Base-by-base conservation (phyloP, 1,140 invertebrate genomes). In the Lycorma delicatula region DNA sequence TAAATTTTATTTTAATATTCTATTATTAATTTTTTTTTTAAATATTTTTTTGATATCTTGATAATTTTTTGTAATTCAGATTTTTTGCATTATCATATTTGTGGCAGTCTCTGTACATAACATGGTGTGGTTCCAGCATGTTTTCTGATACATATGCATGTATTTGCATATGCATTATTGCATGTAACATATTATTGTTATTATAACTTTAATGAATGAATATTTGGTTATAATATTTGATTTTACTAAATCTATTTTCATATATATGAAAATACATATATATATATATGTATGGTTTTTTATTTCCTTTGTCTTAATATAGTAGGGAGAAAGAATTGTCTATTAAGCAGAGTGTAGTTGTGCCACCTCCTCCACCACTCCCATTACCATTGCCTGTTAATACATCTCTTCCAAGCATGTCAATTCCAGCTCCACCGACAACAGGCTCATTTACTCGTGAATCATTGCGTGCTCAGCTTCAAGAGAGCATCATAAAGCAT, bases 251-350 rank as follows among this genome's bases (percentile, higher is more conserved):
- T 16, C 20, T 13, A 20, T 16, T 7, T 9, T 7, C 5, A 9
- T 9, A 46, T 9, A 46, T 16, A 9, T 16, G 5, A 6, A 46
- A 46, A 46, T 46, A 16, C 13, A 9, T 46, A 6, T 16, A 9
- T 16, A 7, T 46, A 46, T 9, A 49, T 11, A n/a, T n/a, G n/a
- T n/a, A n/a, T n/a, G n/a, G n/a, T n/a, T n/a, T 11, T 23, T 26
- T 18, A 23, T 22, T 49, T 9, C 3, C 11, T 38, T n/a, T n/a
- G n/a, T n/a, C n/a, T n/a, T n/a, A n/a, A n/a, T 55, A 6, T 16
- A 55, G 22, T 9, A 18, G 55, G 25, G 56, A 57, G 31, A 57
- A 57, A 26, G 46, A 57, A 47, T 28, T 57, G 47, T 50, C 56
- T 25, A 22, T 51, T 7, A 57, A 57, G 28, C 56, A 16, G 16